phyloP scores from a whole-genome alignment of 2,113 vertebrate species.

The Thunnus maccoyii region DNA sequence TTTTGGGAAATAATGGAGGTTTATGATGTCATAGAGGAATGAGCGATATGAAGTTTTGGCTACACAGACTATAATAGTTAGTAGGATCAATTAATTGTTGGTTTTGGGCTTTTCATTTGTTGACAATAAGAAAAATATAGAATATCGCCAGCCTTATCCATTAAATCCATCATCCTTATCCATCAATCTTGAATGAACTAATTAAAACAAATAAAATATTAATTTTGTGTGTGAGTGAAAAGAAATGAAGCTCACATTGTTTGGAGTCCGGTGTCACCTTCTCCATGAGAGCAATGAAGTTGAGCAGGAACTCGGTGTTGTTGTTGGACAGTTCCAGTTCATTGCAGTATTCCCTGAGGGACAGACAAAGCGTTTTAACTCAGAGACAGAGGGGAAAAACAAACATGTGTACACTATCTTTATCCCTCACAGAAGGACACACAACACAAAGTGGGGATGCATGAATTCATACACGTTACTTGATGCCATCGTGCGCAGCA shows the following conservation, averaged over 20 bases:
- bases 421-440: conserved; percentile 15
- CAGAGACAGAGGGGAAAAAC: conserved; percentile 11
- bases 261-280: conserved; percentile 99
- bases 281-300: conserved; percentile 99
- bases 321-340: conserved; percentile 97
- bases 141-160: neutral
- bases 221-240: neutral
- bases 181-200: neutral
- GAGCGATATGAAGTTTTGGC: too few relatives aligned
- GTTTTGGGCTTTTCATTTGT: too few relatives aligned
- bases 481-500: conserved; percentile 36
- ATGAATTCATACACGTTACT: conserved; percentile 3
- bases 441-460: conserved; percentile 21
- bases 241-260: conserved; percentile 90
- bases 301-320: conserved; percentile 99
- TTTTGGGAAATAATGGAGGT: too few relatives aligned
- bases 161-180: too few relatives aligned
- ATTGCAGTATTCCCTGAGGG: conserved; percentile 98
- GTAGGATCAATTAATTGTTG: too few relatives aligned
- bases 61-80: too few relatives aligned
- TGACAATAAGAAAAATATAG: too few relatives aligned
- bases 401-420: conserved; percentile 15
- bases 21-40: too few relatives aligned
- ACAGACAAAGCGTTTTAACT: conserved; percentile 46
- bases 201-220: neutral